Percentiles rank a stretch among this genome's conserved stretches.
Conservation (phyloP, 2,797 vertebrate species). For the Cyclopterus lumpus region DNA sequence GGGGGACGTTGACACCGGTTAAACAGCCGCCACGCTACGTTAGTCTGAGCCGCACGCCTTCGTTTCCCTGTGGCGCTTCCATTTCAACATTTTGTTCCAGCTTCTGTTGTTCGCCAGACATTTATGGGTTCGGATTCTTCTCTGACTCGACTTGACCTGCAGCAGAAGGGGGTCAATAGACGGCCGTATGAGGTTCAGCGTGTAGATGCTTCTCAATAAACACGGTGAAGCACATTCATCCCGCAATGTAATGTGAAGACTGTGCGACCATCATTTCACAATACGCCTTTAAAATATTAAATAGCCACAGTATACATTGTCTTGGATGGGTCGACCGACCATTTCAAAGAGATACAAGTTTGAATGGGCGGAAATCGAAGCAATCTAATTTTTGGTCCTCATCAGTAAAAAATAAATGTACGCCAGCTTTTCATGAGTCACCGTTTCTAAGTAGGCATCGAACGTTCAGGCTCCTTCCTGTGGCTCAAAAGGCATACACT, state of each 20-base stretch:
- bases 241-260: neutral
- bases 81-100: neutral
- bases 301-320: no score
- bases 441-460: no score
- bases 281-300: neutral
- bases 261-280: neutral
- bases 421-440: no score
- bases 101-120: neutral
- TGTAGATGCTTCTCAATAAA: neutral
- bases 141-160: neutral
- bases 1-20: slow-evolving; percentile 6
- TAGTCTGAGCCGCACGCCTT: slow-evolving; percentile 11
- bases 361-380: no score
- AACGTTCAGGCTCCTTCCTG: no score
- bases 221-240: neutral
- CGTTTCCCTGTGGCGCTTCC: slow-evolving; percentile 2
- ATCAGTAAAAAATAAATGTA: no score
- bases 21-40: neutral
- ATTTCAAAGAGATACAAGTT: no score
- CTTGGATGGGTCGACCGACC: no score
- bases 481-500: no score
- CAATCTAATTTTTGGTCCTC: no score
- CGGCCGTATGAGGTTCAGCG: neutral
- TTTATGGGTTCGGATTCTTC: neutral
- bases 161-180: neutral